Conservation (phyloP, 2,888 invertebrate genomes). For the Nephrocerus scutellatus region DNA sequence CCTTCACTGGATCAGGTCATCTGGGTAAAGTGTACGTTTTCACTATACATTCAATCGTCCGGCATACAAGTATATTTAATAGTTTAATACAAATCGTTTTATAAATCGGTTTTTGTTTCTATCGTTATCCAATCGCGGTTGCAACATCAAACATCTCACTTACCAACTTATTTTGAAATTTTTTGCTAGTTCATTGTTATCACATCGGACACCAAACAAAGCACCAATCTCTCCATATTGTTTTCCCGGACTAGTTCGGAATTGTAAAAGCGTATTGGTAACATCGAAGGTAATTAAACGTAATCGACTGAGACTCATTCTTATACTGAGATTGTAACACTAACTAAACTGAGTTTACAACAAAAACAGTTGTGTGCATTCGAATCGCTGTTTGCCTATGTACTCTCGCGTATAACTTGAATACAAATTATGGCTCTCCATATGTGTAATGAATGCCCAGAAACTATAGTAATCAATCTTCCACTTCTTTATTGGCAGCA, state of each 20-base stretch:
- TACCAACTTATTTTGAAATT: slow-evolving; percentile 62
- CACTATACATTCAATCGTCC: background rate
- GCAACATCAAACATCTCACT: slow-evolving; percentile 6
- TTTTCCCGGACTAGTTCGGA: slow-evolving; percentile 62
- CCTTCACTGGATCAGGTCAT: no score
- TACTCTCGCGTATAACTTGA: no score
- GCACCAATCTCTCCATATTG: slow-evolving; percentile 67
- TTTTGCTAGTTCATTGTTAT: slow-evolving; percentile 52
- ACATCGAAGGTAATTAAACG: slow-evolving; percentile 77
- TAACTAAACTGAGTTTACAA: no score
- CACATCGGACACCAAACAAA: slow-evolving; percentile 60
- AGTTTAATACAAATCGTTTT: no score
- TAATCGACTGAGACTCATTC: slow-evolving; percentile 40
- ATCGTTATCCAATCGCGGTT: slow-evolving; percentile 1
- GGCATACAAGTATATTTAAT: slow-evolving; percentile 1
- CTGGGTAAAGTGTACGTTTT: no score
- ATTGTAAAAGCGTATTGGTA: slow-evolving; percentile 74
- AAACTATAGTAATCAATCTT: no score
- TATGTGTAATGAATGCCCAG: no score
- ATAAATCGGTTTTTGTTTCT: background rate
- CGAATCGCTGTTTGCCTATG: no score
- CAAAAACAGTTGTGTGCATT: no score
- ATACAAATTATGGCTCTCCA: no score
- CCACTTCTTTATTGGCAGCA: no score
- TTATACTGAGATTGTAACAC: no score